Base-by-base conservation (phyloP, 2,113 vertebrate genomes). In the Neolamprologus sp. region DNA sequence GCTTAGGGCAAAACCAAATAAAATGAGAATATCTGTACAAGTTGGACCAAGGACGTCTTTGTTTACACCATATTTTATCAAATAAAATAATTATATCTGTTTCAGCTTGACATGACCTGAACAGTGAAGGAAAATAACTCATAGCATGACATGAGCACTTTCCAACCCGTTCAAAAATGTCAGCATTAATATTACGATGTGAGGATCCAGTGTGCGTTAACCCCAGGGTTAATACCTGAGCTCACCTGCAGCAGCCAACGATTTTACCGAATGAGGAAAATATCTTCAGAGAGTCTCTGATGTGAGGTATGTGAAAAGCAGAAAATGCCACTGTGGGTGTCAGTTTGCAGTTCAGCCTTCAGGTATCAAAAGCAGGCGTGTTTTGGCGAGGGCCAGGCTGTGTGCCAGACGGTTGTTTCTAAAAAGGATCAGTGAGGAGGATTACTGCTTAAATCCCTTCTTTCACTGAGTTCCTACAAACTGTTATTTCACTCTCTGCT, bases 311-410 rank as follows among this genome's bases (percentile, higher is more conserved):
- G 87, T 40, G 57, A 71, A 82, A 75, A 75, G 85, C 26, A 65
- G 47, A 85, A 92, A 91, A 88, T 57, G 94, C 84, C 93, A 93
- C 87, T 85, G 45, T 78, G 79, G 90, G 93, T 94, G 85, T 95
- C 86, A 40, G 89, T 90, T 95, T 94, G 89, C 93, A 81, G 54
- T n/a, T 45, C 58, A 40, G 81, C 83, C 88, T 86, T 88, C 90
- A 94, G 93, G 93, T 94, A 94, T 93, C 92, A 93, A 86, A 92
- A 88, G 92, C 89, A 85, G 94, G 90, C 89, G 81, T 93, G 94
- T 89, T 55, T 5, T n/a, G 86, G 91, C 81, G 57, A 90, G 90
- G 55, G 84, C 82, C 88, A 87, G 93, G 89, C 91, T 55, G 84
- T 26, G 81, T 90, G 93, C 94, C 93, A 94, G 91, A 93, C 88